Percentiles rank a stretch among this genome's conserved stretches.
Evolutionary conservation across 2,113 vertebrate genomes (phyloP).

Genomic region (Labrus mixtus): DNA sequence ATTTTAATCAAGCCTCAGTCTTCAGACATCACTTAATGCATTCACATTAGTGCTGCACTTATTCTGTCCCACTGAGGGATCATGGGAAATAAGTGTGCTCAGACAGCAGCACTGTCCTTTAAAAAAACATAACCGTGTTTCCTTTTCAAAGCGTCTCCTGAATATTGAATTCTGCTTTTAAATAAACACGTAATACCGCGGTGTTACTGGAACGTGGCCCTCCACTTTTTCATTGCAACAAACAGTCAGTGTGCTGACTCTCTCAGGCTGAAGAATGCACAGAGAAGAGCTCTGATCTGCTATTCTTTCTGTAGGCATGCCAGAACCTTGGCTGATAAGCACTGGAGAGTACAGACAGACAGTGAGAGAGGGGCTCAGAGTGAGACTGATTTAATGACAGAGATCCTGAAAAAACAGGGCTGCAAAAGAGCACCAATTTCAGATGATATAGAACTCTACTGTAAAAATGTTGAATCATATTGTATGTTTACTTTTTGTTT

Average conservation of each 20-base stretch:
- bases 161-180: slow-evolving; percentile 13
- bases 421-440: slow-evolving; percentile 19
- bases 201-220: slow-evolving; percentile 28
- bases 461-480: not conserved
- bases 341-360: slow-evolving; percentile 29
- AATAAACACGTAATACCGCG: slow-evolving; percentile 13
- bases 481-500: slow-evolving; percentile 4
- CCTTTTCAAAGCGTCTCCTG: not conserved
- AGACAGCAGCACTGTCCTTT: not conserved
- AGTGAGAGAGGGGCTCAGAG: slow-evolving; percentile 2
- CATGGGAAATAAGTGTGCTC: slow-evolving; percentile 23
- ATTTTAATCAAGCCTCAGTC: slow-evolving; percentile 21
- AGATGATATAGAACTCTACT: slow-evolving; percentile 8
- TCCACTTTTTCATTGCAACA: slow-evolving; percentile 25
- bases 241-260: slow-evolving; percentile 38
- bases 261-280: slow-evolving; percentile 35
- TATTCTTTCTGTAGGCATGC: slow-evolving; percentile 51
- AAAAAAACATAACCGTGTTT: not conserved
- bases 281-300: slow-evolving; percentile 50
- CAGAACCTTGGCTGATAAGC: slow-evolving; percentile 53
- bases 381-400: slow-evolving; percentile 37
- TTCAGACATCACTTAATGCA: slow-evolving; percentile 3
- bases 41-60: slow-evolving; percentile 14
- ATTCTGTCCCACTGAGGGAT: slow-evolving; percentile 17
- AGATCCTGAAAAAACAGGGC: slow-evolving; percentile 22